phyloP scores from a whole-genome alignment of 2,797 vertebrate species.

The Emydoidea blandingii region DNA sequence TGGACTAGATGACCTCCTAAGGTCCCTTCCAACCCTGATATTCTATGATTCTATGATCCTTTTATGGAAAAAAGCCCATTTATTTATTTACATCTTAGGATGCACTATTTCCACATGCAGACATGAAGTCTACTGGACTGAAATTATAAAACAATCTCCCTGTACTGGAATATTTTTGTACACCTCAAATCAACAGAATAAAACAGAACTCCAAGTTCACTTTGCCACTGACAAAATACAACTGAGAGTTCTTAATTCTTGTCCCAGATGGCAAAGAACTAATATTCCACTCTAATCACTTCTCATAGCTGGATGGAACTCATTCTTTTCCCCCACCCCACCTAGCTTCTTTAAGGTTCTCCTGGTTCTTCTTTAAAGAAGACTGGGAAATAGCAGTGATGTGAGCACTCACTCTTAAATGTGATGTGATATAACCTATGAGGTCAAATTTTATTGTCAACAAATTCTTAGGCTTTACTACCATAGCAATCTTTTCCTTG shows the following conservation, averaged over 20 bases:
- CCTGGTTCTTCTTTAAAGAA: not conserved
- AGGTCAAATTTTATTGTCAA: slow-evolving; percentile 31
- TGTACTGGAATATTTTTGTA: not conserved
- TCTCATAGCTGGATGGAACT: not conserved
- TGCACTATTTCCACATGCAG: not conserved
- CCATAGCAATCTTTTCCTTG: slow-evolving; percentile 29
- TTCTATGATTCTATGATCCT: not conserved
- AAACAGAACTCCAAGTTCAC: not conserved
- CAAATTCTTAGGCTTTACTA: slow-evolving; percentile 26
- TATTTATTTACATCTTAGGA: not conserved
- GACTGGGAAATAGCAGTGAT: slow-evolving; percentile 2
- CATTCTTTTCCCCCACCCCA: not conserved
- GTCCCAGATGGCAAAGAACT: not conserved
- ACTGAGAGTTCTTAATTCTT: not conserved
- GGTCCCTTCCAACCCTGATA: too few species aligned
- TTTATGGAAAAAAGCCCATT: slow-evolving; percentile 10
- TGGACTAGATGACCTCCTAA: too few species aligned
- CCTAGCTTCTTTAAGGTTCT: not conserved
- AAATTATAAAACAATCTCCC: not conserved
- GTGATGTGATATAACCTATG: slow-evolving; percentile 21
- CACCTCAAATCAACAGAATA: not conserved
- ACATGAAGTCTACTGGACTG: not conserved
- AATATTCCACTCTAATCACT: not conserved
- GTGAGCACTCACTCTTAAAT: not conserved
- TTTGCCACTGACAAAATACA: not conserved